A percentile compares a stretch with the other conserved stretches of the same genome.
Evolutionary conservation across 2,797 vertebrate genomes (phyloP).

Genomic region (Hapalemur alaotrensis): DNA sequence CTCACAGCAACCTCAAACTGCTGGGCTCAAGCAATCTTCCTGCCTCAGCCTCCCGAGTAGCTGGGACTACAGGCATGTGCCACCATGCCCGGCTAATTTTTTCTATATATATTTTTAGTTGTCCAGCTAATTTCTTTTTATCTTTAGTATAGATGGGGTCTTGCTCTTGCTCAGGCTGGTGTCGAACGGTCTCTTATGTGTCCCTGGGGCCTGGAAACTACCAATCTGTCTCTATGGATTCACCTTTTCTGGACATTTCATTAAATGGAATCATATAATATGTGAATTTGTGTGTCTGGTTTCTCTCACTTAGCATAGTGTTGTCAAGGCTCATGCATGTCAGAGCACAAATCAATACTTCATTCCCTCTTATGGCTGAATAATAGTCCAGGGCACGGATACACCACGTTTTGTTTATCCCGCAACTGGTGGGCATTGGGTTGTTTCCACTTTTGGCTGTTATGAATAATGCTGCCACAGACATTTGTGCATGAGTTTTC

Average conservation of each 20-base stretch:
- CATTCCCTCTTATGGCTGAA: not conserved
- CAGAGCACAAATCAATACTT: rapidly evolving
- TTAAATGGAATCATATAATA: not conserved
- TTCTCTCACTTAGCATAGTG: not conserved
- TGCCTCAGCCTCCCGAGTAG: too few relatives aligned
- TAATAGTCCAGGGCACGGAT: too few relatives aligned
- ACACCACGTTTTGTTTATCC: not conserved
- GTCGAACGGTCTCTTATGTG: not conserved
- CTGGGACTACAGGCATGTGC: too few relatives aligned
- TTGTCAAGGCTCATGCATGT: not conserved
- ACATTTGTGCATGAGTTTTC: not conserved
- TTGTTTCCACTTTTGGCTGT: not conserved
- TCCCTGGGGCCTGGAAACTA: not conserved
- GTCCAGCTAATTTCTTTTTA: too few relatives aligned
- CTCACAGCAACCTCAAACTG: too few relatives aligned
- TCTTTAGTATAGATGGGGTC: too few relatives aligned
- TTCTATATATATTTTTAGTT: too few relatives aligned
- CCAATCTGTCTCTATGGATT: not conserved
- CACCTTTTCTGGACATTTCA: not conserved
- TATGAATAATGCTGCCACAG: not conserved
- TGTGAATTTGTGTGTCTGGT: not conserved
- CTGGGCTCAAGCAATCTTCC: too few relatives aligned
- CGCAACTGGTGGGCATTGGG: not conserved
- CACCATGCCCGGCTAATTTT: too few relatives aligned
- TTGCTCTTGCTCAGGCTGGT: too few relatives aligned